Evolutionary conservation across 2,888 invertebrate species (phyloP).

Genomic region (Agapostemon virescens): DNA sequence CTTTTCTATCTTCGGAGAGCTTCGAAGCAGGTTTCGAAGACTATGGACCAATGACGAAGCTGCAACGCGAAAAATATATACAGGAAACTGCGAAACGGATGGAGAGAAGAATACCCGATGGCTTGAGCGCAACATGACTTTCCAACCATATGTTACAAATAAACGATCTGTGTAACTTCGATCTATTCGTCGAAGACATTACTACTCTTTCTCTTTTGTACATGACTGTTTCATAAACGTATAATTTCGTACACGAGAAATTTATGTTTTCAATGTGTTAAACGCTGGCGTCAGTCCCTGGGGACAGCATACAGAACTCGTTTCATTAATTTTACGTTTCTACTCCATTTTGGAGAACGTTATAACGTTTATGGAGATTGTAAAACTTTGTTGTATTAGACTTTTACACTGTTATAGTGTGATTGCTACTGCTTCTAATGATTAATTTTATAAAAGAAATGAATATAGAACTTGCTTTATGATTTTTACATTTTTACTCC

Average conservation of each 20-base stretch:
- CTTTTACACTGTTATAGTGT: too few species aligned
- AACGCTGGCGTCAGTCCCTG: too few species aligned
- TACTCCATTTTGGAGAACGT: too few species aligned
- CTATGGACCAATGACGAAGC: slow-evolving; percentile 83
- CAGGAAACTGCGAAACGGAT: slow-evolving; percentile 24
- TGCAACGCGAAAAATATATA: slow-evolving; percentile 55
- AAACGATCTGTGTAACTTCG: neutral
- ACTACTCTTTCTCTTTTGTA: too few species aligned
- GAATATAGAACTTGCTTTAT: too few species aligned
- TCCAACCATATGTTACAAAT: neutral
- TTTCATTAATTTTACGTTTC: too few species aligned
- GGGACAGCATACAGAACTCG: too few species aligned
- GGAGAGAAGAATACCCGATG: neutral
- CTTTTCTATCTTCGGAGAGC: slow-evolving; percentile 83
- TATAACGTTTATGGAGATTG: too few species aligned
- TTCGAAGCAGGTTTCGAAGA: slow-evolving; percentile 83
- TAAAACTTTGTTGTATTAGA: too few species aligned
- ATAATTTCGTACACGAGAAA: neutral
- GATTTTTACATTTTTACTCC: too few species aligned
- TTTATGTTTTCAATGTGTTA: neutral
- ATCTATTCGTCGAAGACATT: neutral
- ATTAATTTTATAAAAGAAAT: too few species aligned
- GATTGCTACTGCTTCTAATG: too few species aligned
- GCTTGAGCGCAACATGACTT: neutral
- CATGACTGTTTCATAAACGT: neutral